phyloP scores from a whole-genome alignment of 2,888 invertebrate genomes.

The Acanthococcus lagerstroemiae region DNA sequence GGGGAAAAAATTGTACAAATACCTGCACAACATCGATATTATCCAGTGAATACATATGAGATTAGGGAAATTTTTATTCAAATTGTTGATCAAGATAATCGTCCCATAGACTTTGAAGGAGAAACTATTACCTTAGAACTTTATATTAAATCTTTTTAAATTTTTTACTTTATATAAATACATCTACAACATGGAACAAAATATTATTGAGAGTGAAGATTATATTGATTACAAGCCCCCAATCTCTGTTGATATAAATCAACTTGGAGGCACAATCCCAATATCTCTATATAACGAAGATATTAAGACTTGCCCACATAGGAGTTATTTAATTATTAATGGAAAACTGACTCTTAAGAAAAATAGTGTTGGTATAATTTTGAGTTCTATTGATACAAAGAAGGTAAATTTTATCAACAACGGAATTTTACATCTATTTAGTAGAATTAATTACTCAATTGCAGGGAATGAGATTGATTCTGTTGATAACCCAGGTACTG shows the following conservation, averaged over 20 bases:
- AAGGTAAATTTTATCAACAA: slow-evolving; percentile 10
- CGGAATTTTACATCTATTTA: slow-evolving; percentile 11
- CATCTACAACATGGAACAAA: slow-evolving; percentile 16
- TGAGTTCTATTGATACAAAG: slow-evolving; percentile 9
- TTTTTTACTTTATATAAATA: slow-evolving; percentile 5
- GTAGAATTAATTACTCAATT: slow-evolving; percentile 9
- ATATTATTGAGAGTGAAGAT: slow-evolving; percentile 18
- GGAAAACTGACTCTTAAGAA: slow-evolving; percentile 6
- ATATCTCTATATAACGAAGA: neutral
- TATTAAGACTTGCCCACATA: neutral
- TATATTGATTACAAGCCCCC: neutral
- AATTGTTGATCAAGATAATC: slow-evolving; percentile 22
- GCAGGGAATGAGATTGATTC: slow-evolving; percentile 11
- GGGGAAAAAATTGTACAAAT: slow-evolving; percentile 12
- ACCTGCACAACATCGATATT: slow-evolving; percentile 13
- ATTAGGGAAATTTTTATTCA: slow-evolving; percentile 9
- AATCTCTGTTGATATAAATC: neutral
- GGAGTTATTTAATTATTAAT: neutral
- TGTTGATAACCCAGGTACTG: slow-evolving; percentile 2
- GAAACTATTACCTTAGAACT: slow-evolving; percentile 14
- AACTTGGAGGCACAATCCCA: neutral
- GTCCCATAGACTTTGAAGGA: slow-evolving; percentile 10
- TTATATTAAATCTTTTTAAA: slow-evolving; percentile 19
- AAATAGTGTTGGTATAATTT: slow-evolving; percentile 1
- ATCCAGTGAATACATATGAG: slow-evolving; percentile 11